These are phyloP conservation scores for Caenorhabditis sp. DNA, from an alignment of 2,888 invertebrate species.

Conservation along the genomic window DNA sequence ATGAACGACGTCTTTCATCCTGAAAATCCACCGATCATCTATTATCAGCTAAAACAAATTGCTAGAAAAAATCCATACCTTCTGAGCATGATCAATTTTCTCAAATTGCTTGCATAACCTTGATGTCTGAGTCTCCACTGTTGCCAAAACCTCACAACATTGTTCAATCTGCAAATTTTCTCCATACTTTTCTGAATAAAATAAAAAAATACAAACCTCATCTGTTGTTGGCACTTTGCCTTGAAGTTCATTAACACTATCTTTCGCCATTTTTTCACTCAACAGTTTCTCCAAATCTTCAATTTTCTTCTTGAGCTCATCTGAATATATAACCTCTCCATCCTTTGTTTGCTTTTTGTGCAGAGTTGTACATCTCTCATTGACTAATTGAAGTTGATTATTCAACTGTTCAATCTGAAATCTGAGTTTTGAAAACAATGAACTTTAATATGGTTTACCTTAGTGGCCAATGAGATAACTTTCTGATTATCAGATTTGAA, in stretches of 20 bases:
- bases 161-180: slow-evolving; percentile 62
- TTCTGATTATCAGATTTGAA: slow-evolving; percentile 70
- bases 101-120: slow-evolving; percentile 68
- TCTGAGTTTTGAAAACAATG: background rate
- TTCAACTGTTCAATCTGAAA: slow-evolving; percentile 64
- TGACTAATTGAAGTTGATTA: slow-evolving; percentile 63
- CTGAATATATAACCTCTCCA: slow-evolving; percentile 45
- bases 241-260: slow-evolving; percentile 45
- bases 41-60: background rate
- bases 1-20: slow-evolving; percentile 66
- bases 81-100: slow-evolving; percentile 64
- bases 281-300: slow-evolving; percentile 65
- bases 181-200: background rate
- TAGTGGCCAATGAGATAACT: slow-evolving; percentile 68
- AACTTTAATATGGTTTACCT: slow-evolving; percentile 33
- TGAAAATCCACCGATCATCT: slow-evolving; percentile 23
- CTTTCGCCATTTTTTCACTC: slow-evolving; percentile 53
- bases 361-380: slow-evolving; percentile 65
- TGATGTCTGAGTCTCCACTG: slow-evolving; percentile 67
- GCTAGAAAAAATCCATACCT: slow-evolving; percentile 24
- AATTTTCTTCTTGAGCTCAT: slow-evolving; percentile 61
- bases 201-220: slow-evolving; percentile 45
- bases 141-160: slow-evolving; percentile 66
- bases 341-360: slow-evolving; percentile 61
- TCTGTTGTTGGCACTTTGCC: slow-evolving; percentile 59